Percentiles rank a stretch among this genome's conserved stretches.
Conservation (phyloP, 2,888 invertebrate species). For the Orthosia gothica region DNA sequence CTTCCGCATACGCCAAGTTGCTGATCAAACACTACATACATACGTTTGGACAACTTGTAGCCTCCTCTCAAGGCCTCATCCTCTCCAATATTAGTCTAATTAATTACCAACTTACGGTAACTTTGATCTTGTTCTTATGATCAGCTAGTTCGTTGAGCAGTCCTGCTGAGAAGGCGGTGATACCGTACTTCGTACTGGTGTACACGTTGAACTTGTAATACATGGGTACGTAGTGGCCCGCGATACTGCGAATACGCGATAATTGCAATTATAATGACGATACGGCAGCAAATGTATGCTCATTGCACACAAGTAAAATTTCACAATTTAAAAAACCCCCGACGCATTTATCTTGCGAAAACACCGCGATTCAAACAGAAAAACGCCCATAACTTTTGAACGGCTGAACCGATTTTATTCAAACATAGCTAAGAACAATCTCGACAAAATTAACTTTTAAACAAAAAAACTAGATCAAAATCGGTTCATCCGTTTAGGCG, state of each 20-base stretch:
- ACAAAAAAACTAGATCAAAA: too few relatives aligned
- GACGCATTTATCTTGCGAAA: too few relatives aligned
- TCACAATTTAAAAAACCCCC: too few relatives aligned
- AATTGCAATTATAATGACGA: neutral
- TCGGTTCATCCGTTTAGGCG: too few relatives aligned
- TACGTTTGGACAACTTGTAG: neutral
- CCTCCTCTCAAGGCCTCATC: neutral
- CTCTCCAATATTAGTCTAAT: neutral
- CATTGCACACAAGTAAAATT: too few relatives aligned
- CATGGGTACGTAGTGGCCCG: conserved; percentile 80
- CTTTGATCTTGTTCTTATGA: conserved; percentile 81
- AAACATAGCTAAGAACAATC: too few relatives aligned
- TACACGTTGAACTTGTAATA: conserved; percentile 82
- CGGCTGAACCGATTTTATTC: too few relatives aligned
- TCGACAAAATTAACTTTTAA: too few relatives aligned
- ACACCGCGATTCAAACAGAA: too few relatives aligned
- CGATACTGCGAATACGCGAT: conserved; percentile 71
- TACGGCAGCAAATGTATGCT: conserved; percentile 1
- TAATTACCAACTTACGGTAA: conserved; percentile 68
- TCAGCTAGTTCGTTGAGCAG: conserved; percentile 87
- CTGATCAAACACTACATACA: too few relatives aligned
- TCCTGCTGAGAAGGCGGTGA: conserved; percentile 88
- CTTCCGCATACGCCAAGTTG: too few relatives aligned
- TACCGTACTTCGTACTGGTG: conserved; percentile 89
- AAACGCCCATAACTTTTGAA: too few relatives aligned